Conservation (phyloP, 2,888 invertebrate genomes). For the Nomada lathburiana region DNA sequence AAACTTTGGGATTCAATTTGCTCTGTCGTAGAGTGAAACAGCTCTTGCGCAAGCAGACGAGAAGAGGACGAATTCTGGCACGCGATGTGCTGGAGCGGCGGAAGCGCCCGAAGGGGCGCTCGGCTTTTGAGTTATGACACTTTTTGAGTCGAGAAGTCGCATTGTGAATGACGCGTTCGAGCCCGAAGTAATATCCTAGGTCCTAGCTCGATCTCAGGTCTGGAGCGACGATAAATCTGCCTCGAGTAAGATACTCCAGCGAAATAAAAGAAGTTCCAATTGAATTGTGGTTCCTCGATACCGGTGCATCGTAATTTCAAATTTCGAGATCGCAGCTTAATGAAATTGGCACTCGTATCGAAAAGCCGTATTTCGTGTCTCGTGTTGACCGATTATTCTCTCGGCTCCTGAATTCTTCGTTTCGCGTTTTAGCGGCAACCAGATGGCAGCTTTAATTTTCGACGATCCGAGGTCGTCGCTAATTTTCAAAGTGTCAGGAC, state of each 20-base stretch:
- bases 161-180: constrained; percentile 79
- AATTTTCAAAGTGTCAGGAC: constrained; percentile 69
- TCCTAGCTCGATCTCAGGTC: constrained; percentile 75
- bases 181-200: constrained; percentile 75
- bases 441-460: not conserved
- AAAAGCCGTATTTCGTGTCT: not conserved
- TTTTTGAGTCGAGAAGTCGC: constrained; percentile 80
- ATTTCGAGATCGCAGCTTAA: constrained; percentile 4
- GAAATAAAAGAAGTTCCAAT: constrained; percentile 72
- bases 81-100: constrained; percentile 77
- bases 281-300: constrained; percentile 30
- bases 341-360: not conserved
- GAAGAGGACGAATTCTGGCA: constrained; percentile 76
- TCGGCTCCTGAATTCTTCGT: not conserved
- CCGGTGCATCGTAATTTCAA: constrained; percentile 16
- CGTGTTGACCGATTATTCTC: not conserved
- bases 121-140: constrained; percentile 80
- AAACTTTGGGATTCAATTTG: constrained; percentile 55
- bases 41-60: constrained; percentile 6
- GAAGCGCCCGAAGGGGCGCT: constrained; percentile 78
- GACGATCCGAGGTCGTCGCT: constrained; percentile 58
- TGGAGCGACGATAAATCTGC: constrained; percentile 77
- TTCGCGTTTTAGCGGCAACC: not conserved
- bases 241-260: constrained; percentile 78
- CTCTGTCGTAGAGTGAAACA: constrained; percentile 45